A percentile compares a stretch with the other conserved stretches of the same genome.
Conservation (phyloP, 2,888 invertebrate genomes). For the Drosophila engyochracea region DNA sequence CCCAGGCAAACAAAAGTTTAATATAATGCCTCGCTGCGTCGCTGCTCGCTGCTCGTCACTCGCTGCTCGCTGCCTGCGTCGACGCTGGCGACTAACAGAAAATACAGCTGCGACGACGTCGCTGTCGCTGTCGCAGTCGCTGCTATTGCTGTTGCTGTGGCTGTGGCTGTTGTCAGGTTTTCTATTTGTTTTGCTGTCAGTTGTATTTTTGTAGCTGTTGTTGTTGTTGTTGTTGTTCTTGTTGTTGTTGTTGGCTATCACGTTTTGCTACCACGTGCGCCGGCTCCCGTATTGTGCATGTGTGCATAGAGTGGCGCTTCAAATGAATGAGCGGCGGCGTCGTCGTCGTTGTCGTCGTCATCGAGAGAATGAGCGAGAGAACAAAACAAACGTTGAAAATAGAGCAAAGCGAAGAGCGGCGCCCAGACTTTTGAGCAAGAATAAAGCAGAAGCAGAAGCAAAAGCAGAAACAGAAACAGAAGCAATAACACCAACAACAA, state of each 20-base stretch:
- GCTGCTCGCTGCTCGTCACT: not conserved
- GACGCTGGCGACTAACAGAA: constrained; percentile 32
- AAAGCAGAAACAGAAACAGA: constrained; percentile 6
- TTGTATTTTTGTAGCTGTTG: constrained; percentile 56
- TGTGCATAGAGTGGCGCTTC: constrained; percentile 50
- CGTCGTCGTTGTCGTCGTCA: not conserved
- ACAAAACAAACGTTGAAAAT: constrained; percentile 46
- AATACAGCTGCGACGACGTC: constrained; percentile 33
- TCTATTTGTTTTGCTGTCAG: constrained; percentile 78
- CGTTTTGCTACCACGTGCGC: constrained; percentile 84
- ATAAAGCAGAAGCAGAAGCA: constrained; percentile 10
- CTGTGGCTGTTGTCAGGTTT: constrained; percentile 65
- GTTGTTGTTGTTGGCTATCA: constrained; percentile 79
- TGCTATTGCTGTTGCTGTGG: constrained; percentile 12
- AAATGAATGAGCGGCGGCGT: constrained; percentile 47
- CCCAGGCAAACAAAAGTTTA: constrained; percentile 37
- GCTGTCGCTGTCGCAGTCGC: constrained; percentile 12
- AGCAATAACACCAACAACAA: constrained; percentile 8
- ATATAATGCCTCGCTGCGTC: constrained; percentile 30
- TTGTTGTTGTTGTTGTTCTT: constrained; percentile 69
- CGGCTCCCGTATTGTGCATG: constrained; percentile 53
- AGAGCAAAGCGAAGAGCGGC: constrained; percentile 16
- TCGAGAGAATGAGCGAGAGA: constrained; percentile 27
- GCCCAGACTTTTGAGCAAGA: constrained; percentile 16
- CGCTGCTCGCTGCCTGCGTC: constrained; percentile 11